Evolutionary conservation across 2,888 invertebrate genomes (phyloP), one percentile per base, ranked within the genome.

Genomic region (Tenthredo scrophulariae): DNA sequence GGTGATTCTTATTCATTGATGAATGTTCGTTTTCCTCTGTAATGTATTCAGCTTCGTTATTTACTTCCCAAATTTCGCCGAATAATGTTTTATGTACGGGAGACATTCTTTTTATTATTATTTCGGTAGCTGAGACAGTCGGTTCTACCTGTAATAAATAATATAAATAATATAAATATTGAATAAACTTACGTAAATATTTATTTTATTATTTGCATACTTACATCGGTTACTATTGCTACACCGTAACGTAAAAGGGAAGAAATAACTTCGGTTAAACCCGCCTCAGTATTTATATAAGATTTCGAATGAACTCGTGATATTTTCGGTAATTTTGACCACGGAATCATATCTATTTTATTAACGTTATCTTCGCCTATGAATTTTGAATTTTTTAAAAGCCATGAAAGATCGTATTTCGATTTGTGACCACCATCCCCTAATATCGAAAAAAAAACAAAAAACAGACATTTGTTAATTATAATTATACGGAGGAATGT

Each of bases 41-140:
- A 18, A 2, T 4, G 74, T 94, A 6, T 6, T 37, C 94, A 15
- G 94, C 92, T 43, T 94, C 92, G 26, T 95, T 94, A 5, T 95
- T 95, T 88, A 97, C 95, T 62, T 94, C 94, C 96, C 96, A 97
- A 95, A 97, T 96, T 58, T 95, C 96, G 4, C 97, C 97, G 90
- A 96, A 97, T 83, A 97, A 92, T 0, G 97, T 97, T 86, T 95
- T 94, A 91, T 96, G 96, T 0, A 96, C 94, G 0, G 96, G 95
- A 37, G 96, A 96, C 0, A 97, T 90, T 13, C 94, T 94, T 72
- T 93, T 92, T 85, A 95, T 94, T 5, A 95, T 94, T 72, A 90
- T 87, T 88, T 95, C 94, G 0, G 96, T 96, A 0, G 93, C 95
- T 87, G 94, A 94, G 1, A 94, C 80, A 13, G 94, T 93, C 62